phyloP scores from a whole-genome alignment of 1,140 invertebrate genomes.

The Lamellibrachia luymesi region DNA sequence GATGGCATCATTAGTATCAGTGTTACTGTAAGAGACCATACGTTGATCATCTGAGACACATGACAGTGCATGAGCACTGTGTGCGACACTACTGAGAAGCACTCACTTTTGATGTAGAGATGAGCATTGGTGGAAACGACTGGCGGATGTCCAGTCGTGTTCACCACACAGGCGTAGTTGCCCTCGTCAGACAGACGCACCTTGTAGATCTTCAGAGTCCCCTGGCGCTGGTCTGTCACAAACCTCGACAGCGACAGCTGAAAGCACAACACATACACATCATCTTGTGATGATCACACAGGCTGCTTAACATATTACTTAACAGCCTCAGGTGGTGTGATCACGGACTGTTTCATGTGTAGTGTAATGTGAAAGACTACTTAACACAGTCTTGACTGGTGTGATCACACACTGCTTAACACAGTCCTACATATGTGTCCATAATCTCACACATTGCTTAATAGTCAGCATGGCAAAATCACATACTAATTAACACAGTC shows the following conservation, averaged over 20 bases:
- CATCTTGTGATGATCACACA: background rate
- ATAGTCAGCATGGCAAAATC: no score
- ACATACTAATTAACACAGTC: background rate
- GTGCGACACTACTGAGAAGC: background rate
- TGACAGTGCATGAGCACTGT: background rate
- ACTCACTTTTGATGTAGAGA: constrained; percentile 66
- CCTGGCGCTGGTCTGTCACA: constrained; percentile 60
- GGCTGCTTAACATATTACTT: background rate
- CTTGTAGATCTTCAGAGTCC: constrained; percentile 64
- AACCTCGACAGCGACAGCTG: constrained; percentile 30
- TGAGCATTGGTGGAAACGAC: constrained; percentile 63
- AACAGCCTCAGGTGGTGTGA: no score
- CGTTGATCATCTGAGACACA: no score
- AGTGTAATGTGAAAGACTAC: background rate
- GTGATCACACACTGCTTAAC: background rate
- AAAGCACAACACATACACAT: background rate
- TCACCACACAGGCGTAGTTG: constrained; percentile 69
- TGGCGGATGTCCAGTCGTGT: constrained; percentile 66
- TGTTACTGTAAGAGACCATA: no score
- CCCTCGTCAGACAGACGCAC: constrained; percentile 67
- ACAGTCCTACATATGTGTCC: no score
- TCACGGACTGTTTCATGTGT: background rate
- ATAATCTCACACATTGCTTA: no score
- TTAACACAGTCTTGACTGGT: background rate
- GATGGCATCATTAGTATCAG: no score